Conservation (phyloP, 2,113 vertebrate species). For the Coptodon rendalli region DNA sequence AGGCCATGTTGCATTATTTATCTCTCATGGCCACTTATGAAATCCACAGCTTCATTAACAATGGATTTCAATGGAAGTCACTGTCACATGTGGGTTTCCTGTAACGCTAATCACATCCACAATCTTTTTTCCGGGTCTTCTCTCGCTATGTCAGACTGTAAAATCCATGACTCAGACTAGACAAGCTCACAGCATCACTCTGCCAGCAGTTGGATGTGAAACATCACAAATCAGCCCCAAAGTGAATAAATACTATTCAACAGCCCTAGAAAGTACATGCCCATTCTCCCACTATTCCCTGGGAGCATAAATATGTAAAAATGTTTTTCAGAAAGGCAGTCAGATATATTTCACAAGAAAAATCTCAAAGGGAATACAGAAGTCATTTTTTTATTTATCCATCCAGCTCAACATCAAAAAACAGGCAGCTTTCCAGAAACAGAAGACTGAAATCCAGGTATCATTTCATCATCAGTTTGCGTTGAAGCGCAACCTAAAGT, state of each 20-base stretch:
- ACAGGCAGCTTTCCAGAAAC: neutral
- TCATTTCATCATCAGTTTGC: neutral
- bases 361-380: neutral
- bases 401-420: neutral
- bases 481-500: neutral
- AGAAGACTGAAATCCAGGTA: neutral
- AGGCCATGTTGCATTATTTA: slow-evolving; percentile 24
- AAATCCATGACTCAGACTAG: neutral
- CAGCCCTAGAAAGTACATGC: neutral
- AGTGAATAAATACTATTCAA: neutral
- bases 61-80: neutral
- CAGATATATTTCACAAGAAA: neutral
- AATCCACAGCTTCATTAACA: slow-evolving; percentile 15
- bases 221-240: neutral
- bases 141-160: neutral
- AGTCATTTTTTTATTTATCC: neutral
- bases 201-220: neutral
- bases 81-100: neutral
- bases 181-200: neutral
- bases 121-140: neutral
- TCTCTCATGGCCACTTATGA: neutral
- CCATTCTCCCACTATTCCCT: neutral
- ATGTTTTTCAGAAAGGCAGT: neutral
- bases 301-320: neutral
- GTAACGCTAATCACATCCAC: neutral